phyloP scores from a whole-genome alignment of 2,797 vertebrate species.

The Girardinus metallicus region DNA sequence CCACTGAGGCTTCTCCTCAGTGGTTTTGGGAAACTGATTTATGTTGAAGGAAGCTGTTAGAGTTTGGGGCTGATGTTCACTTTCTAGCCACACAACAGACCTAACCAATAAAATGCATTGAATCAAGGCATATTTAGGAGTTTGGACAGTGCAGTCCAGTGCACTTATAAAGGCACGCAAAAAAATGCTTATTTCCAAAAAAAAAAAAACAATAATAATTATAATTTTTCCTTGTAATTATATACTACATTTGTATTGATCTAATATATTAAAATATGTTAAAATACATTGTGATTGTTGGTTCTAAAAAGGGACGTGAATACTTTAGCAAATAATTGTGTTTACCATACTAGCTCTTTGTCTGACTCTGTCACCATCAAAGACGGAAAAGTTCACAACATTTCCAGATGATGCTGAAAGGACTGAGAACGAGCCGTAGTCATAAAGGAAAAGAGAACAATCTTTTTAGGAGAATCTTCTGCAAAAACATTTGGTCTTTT shows the following conservation, averaged over 20 bases:
- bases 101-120: not conserved
- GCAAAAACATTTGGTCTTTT: slow-evolving; percentile 1
- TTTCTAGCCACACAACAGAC: not conserved
- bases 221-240: not conserved
- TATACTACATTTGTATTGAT: not conserved
- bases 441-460: slow-evolving; percentile 7
- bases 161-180: not conserved
- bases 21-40: not conserved
- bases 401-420: slow-evolving; percentile 9
- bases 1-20: not conserved
- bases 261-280: not conserved
- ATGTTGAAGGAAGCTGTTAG: not conserved
- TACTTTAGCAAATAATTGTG: not conserved
- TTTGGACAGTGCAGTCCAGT: not conserved
- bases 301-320: not conserved
- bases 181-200: not conserved
- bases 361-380: not conserved
- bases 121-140: not conserved
- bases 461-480: not conserved
- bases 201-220: not conserved
- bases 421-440: not conserved
- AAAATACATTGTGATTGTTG: not conserved
- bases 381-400: not conserved
- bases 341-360: not conserved
- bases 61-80: not conserved